Conservation (phyloP, 2,888 invertebrate genomes). For the Ophonus ardosiacus region DNA sequence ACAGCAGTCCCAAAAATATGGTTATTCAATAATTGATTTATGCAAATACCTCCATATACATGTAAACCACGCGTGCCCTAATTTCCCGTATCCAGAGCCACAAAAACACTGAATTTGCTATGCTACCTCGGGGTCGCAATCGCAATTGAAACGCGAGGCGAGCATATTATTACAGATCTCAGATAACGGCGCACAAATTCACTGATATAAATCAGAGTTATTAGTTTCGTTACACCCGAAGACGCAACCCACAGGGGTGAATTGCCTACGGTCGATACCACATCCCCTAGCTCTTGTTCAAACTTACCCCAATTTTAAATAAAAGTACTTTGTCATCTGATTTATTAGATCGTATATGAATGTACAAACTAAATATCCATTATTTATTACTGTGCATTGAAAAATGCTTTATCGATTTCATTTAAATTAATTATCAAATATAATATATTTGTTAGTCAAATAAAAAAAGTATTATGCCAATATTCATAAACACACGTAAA, state of each 20-base stretch:
- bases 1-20: slow-evolving; percentile 37
- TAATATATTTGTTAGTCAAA: background rate
- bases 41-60: slow-evolving; percentile 40
- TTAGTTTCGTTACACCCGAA: slow-evolving; percentile 50
- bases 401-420: slow-evolving; percentile 19
- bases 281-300: background rate
- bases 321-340: slow-evolving; percentile 44
- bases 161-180: slow-evolving; percentile 47
- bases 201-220: slow-evolving; percentile 54
- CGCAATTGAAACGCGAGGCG: slow-evolving; percentile 17
- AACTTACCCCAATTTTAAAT: slow-evolving; percentile 51
- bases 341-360: slow-evolving; percentile 16
- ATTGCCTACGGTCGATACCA: slow-evolving; percentile 21
- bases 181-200: slow-evolving; percentile 50
- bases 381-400: slow-evolving; percentile 9
- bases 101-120: slow-evolving; percentile 43
- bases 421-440: background rate
- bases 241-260: background rate
- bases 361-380: slow-evolving; percentile 14
- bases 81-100: background rate
- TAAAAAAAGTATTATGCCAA: background rate
- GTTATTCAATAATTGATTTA: slow-evolving; percentile 50
- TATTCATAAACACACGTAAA: no score
- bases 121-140: slow-evolving; percentile 18
- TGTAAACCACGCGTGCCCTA: slow-evolving; percentile 47